Base-by-base conservation (phyloP, 2,888 invertebrate species). In the Plebejus melissa region DNA sequence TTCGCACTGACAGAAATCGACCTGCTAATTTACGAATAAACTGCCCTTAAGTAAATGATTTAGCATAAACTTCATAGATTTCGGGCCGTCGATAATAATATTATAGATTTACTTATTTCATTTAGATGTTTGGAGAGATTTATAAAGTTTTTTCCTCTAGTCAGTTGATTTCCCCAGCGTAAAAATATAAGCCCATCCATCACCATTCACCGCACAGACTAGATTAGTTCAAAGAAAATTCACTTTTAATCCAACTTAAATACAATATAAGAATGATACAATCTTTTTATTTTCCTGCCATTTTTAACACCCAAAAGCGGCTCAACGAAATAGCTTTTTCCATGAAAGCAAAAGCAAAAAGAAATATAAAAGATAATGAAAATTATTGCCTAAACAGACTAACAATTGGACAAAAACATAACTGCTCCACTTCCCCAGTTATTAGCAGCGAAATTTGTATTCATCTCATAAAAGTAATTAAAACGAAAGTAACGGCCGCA, bases 391-490 rank as follows among this genome's bases (percentile, higher is more conserved):
- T 32, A 65, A 32, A 6, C 65, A 36, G 65, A 65, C 65, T 65
- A 36, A 65, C 16, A 65, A 65, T 65, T 32, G 32, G 32, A 65
- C 65, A 36, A 65, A 65, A 36, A 65, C 65, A 65, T 32, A 65
- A 65, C 65, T 76, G 65, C 79, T 78, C 78, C 79, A 78, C 80
- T 79, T 82, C 82, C 82, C 78, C 71, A 60, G 84, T 84, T 85
- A 86, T 87, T 86, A 86, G 82, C 80, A 83, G 85, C 82, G 79
- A 81, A 82, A 86, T 85, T 86, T 85, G 81, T 85, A 81, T 85
- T 86, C 85, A 84, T 80, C 80, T 82, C 77, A 75, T 78, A 82
- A 84, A 82, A 86, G 84, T 85, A 86, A 87, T 84, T 82, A 82
- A 80, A 83, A 79, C 79, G 76, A 77, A 72, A 77, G 77, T 77